phyloP scores from a whole-genome alignment of 37 sponge, comb jelly and placozoan species.

The Theonella swinhoei region DNA sequence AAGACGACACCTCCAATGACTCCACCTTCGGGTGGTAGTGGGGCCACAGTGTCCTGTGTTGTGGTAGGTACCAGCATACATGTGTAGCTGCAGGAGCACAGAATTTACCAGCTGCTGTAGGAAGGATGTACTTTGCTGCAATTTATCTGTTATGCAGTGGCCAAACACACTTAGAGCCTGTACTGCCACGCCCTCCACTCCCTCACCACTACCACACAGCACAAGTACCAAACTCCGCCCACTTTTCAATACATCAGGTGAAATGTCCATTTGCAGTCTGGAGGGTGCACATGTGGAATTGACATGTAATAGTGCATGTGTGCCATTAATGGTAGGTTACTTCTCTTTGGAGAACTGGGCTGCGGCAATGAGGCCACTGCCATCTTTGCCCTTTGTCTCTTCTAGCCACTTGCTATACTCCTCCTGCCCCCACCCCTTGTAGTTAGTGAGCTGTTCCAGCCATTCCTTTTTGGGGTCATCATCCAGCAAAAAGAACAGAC shows the following conservation, averaged over 20 bases:
- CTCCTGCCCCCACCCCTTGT: conserved; percentile 32
- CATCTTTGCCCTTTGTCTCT: conserved; percentile 15
- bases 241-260: background rate
- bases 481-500: conserved; percentile 34
- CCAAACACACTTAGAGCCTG: conserved; percentile 52
- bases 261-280: conserved; percentile 5
- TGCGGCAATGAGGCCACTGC: background rate
- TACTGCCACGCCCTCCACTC: conserved; percentile 48
- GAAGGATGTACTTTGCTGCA: background rate
- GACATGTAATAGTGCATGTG: too few relatives aligned
- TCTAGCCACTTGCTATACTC: conserved; percentile 36
- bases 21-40: background rate
- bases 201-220: conserved; percentile 17
- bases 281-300: background rate
- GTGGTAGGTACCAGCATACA: background rate
- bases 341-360: background rate
- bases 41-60: conserved; percentile 24
- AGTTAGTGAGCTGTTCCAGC: conserved; percentile 18
- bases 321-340: too few relatives aligned
- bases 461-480: conserved; percentile 20
- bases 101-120: background rate
- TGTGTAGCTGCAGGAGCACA: background rate
- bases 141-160: conserved; percentile 18
- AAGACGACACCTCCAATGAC: conserved; percentile 14
- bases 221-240: background rate